phyloP scores from a whole-genome alignment of 2,888 invertebrate genomes.

The Leptinotarsa tumamoca region DNA sequence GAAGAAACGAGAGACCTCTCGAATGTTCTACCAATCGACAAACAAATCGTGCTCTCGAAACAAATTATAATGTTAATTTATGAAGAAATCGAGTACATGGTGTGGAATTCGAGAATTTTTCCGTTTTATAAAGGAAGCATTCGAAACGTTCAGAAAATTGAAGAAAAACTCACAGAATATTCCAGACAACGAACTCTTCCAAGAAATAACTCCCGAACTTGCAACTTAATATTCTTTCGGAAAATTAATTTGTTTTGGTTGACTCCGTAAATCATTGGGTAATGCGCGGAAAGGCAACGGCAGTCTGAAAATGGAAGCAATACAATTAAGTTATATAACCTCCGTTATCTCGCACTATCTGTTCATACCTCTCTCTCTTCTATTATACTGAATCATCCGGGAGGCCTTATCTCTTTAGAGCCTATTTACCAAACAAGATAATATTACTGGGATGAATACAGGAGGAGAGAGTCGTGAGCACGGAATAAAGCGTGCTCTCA shows the following conservation, averaged over 20 bases:
- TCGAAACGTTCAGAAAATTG: too few species aligned
- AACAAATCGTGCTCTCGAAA: too few species aligned
- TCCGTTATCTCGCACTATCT: constrained; percentile 47
- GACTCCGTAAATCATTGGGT: constrained; percentile 29
- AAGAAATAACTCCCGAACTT: constrained; percentile 1
- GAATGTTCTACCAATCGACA: too few species aligned
- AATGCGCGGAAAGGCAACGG: constrained; percentile 30
- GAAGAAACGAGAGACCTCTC: too few species aligned
- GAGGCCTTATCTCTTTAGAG: constrained; percentile 38
- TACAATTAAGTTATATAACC: constrained; percentile 49
- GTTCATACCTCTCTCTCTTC: constrained; percentile 27
- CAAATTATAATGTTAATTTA: too few species aligned
- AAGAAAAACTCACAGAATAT: background rate
- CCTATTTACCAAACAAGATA: constrained; percentile 41
- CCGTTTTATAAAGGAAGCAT: too few species aligned
- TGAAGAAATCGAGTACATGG: too few species aligned
- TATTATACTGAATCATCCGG: constrained; percentile 34
- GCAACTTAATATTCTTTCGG: constrained; percentile 28
- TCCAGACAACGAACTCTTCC: background rate
- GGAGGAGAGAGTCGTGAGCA: constrained; percentile 22
- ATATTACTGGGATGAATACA: constrained; percentile 35
- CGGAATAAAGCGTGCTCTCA: background rate
- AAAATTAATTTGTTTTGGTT: constrained; percentile 36
- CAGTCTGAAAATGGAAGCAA: constrained; percentile 46
- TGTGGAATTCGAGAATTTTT: too few species aligned